A percentile compares a stretch with the other conserved stretches of the same genome.
Conservation (phyloP, 2,888 invertebrate species). For the Keiferia lycopersicella region DNA sequence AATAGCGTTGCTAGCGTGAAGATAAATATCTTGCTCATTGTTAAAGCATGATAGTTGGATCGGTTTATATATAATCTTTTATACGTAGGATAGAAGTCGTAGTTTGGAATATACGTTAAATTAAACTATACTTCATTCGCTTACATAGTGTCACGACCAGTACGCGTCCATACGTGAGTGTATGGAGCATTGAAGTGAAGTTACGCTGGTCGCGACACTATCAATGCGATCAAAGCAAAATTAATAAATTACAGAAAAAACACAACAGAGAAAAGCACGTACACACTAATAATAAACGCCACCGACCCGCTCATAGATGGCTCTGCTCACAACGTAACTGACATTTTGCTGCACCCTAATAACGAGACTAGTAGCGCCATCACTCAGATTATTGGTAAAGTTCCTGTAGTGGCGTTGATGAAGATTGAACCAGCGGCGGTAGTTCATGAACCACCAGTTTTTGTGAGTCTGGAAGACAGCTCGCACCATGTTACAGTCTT, state of each 20-base stretch:
- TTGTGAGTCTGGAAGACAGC: not conserved
- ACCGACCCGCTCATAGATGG: constrained; percentile 50
- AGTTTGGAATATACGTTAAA: no score
- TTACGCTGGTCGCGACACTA: no score
- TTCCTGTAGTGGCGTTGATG: constrained; percentile 33
- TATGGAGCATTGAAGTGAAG: no score
- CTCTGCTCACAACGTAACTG: constrained; percentile 45
- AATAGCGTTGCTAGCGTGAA: no score
- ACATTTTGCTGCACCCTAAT: constrained; percentile 36
- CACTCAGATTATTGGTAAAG: not conserved
- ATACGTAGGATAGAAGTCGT: no score
- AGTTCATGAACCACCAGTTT: constrained; percentile 27
- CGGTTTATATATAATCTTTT: no score
- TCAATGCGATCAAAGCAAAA: no score
- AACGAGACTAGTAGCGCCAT: not conserved
- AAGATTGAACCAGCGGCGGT: constrained; percentile 37
- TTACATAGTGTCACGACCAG: no score
- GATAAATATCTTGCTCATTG: no score
- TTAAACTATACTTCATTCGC: no score
- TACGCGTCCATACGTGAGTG: no score
- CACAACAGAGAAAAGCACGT: constrained; percentile 36
- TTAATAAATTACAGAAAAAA: constrained; percentile 28
- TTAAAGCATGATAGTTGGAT: no score
- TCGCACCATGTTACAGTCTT: constrained; percentile 40
- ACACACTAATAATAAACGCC: constrained; percentile 49